These are phyloP conservation scores for Copidosoma aretas DNA, from an alignment of 2,888 invertebrate species.

Conservation along the genomic window DNA sequence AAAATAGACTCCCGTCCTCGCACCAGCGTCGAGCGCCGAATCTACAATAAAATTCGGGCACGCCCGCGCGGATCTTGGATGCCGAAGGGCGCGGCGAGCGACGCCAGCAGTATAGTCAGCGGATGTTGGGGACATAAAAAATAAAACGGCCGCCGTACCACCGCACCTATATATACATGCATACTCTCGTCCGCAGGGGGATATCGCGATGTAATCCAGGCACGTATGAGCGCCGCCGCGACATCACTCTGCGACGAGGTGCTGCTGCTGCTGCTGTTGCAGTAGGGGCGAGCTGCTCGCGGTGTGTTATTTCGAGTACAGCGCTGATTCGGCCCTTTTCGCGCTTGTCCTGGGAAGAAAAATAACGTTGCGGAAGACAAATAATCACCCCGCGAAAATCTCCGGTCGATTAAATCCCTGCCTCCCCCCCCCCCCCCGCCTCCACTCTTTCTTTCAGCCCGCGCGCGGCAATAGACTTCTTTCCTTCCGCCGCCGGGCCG, in stretches of 20 bases:
- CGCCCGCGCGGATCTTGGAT: slow-evolving; percentile 52
- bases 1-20: slow-evolving; percentile 46
- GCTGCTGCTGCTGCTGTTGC: too few species aligned
- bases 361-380: neutral
- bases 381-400: neutral
- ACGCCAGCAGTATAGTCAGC: slow-evolving; percentile 49
- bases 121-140: slow-evolving; percentile 49
- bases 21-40: too few species aligned
- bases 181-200: too few species aligned
- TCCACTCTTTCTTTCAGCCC: too few species aligned
- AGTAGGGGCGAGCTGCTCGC: neutral
- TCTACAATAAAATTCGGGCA: slow-evolving; percentile 60
- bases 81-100: slow-evolving; percentile 49
- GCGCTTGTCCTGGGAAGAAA: too few species aligned
- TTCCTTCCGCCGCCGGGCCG: too few species aligned
- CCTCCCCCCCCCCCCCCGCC: too few species aligned
- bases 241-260: slow-evolving; percentile 19
- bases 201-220: slow-evolving; percentile 55
- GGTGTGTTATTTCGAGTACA: slow-evolving; percentile 30
- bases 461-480: too few species aligned
- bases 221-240: slow-evolving; percentile 54
- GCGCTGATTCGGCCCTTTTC: slow-evolving; percentile 10
- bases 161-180: too few species aligned
- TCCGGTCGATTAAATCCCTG: too few species aligned
- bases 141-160: neutral